A percentile compares a stretch with the other conserved stretches of the same genome.
Conservation (phyloP, 2,113 vertebrate genomes). For the Etheostoma spectabile region DNA sequence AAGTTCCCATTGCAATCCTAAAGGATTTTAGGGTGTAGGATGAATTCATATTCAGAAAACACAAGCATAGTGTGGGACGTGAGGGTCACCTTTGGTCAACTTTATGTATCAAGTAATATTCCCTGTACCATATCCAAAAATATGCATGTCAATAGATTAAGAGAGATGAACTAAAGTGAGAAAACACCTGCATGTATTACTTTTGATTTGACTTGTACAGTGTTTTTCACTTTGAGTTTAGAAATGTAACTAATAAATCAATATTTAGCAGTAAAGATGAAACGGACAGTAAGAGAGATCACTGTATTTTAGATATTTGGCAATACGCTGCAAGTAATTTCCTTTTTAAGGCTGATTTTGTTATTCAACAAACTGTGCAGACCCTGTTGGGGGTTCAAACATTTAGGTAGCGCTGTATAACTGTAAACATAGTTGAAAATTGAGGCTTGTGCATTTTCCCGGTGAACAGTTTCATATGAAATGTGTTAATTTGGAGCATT, state of each 20-base stretch:
- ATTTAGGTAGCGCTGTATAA: background rate
- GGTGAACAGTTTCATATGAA: slow-evolving; percentile 27
- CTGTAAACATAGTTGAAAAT: slow-evolving; percentile 26
- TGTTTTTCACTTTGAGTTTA: background rate
- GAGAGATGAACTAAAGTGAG: background rate
- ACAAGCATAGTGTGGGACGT: background rate
- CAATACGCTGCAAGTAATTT: background rate
- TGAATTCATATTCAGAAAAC: slow-evolving; percentile 9
- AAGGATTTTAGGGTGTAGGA: slow-evolving; percentile 1
- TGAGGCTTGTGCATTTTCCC: slow-evolving; percentile 22
- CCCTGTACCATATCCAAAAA: background rate
- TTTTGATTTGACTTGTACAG: background rate
- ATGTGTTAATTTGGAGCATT: slow-evolving; percentile 40
- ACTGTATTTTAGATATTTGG: slow-evolving; percentile 2
- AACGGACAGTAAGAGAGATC: background rate
- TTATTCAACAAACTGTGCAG: slow-evolving; percentile 1
- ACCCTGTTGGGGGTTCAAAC: background rate
- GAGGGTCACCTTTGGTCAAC: background rate
- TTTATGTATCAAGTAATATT: background rate
- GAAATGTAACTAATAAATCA: background rate
- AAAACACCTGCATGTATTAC: background rate
- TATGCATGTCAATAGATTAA: background rate
- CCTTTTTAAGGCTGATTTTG: background rate
- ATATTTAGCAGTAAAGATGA: background rate
- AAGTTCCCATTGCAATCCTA: slow-evolving; percentile 17